Evolutionary conservation across 2,113 vertebrate genomes (phyloP).

Genomic region (Sceloporus undulatus): DNA sequence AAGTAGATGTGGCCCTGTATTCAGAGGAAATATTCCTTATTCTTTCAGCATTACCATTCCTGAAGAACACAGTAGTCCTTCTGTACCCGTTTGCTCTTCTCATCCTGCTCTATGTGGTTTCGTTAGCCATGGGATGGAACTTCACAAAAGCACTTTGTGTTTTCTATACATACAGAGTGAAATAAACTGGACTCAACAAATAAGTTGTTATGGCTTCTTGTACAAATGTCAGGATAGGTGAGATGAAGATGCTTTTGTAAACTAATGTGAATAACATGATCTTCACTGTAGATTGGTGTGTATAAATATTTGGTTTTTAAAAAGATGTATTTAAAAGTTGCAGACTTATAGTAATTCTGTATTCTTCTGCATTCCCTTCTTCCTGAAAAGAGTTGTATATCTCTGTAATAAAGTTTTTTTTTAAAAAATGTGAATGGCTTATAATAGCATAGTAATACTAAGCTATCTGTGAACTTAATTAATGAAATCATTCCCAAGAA

Average conservation of each 20-base stretch:
- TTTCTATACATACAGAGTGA: conserved; percentile 95
- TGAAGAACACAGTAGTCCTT: conserved; percentile 95
- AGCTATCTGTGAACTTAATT: neutral
- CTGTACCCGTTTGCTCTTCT: conserved; percentile 94
- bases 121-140: conserved; percentile 94
- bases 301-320: conserved; percentile 66
- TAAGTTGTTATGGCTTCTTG: conserved; percentile 24
- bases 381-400: conserved; percentile 73
- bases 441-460: conserved; percentile 32
- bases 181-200: conserved; percentile 72
- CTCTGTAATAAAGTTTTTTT: conserved; percentile 76
- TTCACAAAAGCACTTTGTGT: conserved; percentile 91
- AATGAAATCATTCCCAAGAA: conserved; percentile 10
- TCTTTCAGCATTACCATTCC: conserved; percentile 89
- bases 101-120: conserved; percentile 89
- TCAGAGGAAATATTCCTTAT: conserved; percentile 29
- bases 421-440: conserved; percentile 58
- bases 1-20: neutral
- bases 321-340: conserved; percentile 74
- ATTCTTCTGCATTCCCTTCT: conserved; percentile 74
- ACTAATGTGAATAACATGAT: conserved; percentile 75
- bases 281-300: conserved; percentile 78
- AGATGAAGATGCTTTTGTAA: conserved; percentile 67
- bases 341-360: conserved; percentile 67
- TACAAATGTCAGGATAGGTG: conserved; percentile 26